Base-by-base conservation (phyloP, 2,797 vertebrate genomes). In the Tenualosa ilisha region DNA sequence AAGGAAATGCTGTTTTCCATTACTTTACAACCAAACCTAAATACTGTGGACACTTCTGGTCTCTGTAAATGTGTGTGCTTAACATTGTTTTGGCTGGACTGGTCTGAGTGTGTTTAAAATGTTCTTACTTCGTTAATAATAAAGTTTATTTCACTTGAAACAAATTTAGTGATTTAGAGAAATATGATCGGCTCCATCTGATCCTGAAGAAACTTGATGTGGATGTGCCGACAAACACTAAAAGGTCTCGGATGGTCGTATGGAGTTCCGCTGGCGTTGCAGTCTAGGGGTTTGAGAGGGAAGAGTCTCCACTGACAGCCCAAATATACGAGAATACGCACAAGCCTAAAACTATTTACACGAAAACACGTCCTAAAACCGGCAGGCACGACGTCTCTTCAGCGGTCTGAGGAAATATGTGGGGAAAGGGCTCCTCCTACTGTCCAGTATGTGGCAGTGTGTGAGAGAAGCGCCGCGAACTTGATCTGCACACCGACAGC, bases 1-100 rank as follows among this genome's bases (percentile, higher is more conserved):
- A 88, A 87, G 12, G 37, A 82, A 83, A 85, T 86, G 17, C 85
- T 88, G 37, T 79, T 83, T 86, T 88, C 75, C 83, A 82, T 89
- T 82, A 68, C 7, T 86, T 85, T 7, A 81, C 68, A 72, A 37
- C 11, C 17, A 31, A 75, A 20, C 13, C 68, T 40, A 3, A 20
- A 75, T 75, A 75, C 51, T 59, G 56, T 59, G 6, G 56, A 59
- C 56, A 59, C 68, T 40, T 75, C 68, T 40, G 4, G 12, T 31
- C 65, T 68, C 12, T 5, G 15, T 75, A 31, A 40, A 31, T 40
- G 31, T 17, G 68, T 75, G 37, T 17, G 63, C 24, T 40, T 43
- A 40, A 75, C 68, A 15, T 75, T 43, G 31, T 75, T 75, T 40
- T 75, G 68, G 68, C 68, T 75, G 68, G 68, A 75, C 15, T 59